These are phyloP conservation scores for Leptosomus discolor DNA, from an alignment of 2,113 vertebrate genomes.

Conservation along the genomic window DNA sequence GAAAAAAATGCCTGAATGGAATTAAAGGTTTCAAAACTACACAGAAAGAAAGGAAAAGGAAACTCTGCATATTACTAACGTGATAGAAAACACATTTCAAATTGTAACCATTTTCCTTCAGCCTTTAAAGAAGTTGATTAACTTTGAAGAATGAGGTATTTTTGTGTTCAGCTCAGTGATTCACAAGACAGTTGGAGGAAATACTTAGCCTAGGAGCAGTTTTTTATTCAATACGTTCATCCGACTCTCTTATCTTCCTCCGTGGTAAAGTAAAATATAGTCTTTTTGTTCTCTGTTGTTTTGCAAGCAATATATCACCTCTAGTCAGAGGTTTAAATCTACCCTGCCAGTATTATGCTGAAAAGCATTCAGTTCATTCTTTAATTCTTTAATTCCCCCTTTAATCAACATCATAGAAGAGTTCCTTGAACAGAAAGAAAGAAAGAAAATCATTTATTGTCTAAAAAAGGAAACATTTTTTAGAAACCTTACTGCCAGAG, in stretches of 20 bases:
- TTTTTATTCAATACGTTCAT: background rate
- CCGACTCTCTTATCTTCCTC: background rate
- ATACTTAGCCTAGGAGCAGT: background rate
- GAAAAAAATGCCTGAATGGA: background rate
- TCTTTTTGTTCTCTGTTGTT: background rate
- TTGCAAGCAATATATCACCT: conserved; percentile 6
- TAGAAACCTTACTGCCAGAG: background rate
- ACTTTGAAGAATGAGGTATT: background rate
- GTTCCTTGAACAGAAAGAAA: background rate
- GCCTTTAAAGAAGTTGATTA: conserved; percentile 3
- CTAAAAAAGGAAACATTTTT: background rate
- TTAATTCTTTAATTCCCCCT: background rate
- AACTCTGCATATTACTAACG: background rate
- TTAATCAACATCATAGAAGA: background rate
- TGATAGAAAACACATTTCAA: background rate
- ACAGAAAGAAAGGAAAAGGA: background rate
- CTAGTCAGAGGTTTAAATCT: background rate
- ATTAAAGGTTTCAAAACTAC: background rate
- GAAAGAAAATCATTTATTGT: background rate
- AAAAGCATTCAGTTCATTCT: background rate
- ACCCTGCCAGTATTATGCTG: background rate
- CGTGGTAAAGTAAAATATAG: background rate
- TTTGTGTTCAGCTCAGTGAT: background rate
- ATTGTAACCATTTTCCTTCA: background rate
- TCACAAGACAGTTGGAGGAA: background rate